These are phyloP conservation scores for Paedocypris micromegethes DNA, from an alignment of 2,797 vertebrate species.

Conservation along the genomic window DNA sequence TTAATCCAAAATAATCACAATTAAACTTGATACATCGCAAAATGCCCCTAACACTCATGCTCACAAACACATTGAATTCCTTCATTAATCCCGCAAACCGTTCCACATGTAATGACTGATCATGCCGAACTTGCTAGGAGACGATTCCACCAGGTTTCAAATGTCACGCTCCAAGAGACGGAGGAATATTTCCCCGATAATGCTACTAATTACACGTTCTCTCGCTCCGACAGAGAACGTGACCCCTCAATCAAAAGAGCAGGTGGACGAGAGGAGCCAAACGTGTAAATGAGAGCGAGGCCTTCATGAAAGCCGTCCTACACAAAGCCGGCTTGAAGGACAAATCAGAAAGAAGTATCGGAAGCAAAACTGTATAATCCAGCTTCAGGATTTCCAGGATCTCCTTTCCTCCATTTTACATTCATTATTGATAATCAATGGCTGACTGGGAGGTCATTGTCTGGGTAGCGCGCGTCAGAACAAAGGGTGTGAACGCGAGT, in stretches of 20 bases:
- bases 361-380: slow-evolving; percentile 34
- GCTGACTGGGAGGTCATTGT: slow-evolving; percentile 15
- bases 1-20: too few species aligned
- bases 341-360: slow-evolving; percentile 15
- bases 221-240: not conserved
- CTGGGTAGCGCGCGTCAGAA: slow-evolving; percentile 12
- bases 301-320: slow-evolving; percentile 7
- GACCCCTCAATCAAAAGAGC: slow-evolving; percentile 14
- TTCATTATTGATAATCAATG: slow-evolving; percentile 42
- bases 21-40: too few species aligned
- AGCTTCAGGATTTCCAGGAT: slow-evolving; percentile 4
- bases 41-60: too few species aligned
- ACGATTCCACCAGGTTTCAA: not conserved
- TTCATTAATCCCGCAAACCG: too few species aligned
- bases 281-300: slow-evolving; percentile 15
- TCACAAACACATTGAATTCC: not conserved
- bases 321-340: slow-evolving; percentile 23
- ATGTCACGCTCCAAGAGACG: not conserved
- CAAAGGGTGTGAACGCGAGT: slow-evolving; percentile 8
- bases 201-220: slow-evolving; percentile 5
- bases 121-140: not conserved
- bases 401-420: slow-evolving; percentile 22
- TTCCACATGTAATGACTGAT: not conserved
- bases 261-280: slow-evolving; percentile 8
- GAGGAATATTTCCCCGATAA: slow-evolving; percentile 1